Evolutionary conservation across 2,797 vertebrate genomes (phyloP).

Genomic region (Eidolon dupreanum): DNA sequence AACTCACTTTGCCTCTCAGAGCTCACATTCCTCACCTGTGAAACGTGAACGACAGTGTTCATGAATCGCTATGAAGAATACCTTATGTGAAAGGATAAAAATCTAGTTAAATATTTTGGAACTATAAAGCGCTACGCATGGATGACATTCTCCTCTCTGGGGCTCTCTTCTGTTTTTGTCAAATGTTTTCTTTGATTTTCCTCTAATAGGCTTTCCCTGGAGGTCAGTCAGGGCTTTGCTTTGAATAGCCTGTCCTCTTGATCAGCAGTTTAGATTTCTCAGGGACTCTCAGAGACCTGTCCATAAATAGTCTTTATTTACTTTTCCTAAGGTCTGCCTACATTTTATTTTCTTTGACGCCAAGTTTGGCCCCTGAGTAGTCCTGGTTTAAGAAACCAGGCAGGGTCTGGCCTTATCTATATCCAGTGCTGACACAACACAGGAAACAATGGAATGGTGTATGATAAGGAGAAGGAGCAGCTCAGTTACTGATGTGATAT

Average conservation of each 20-base stretch:
- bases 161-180: background rate
- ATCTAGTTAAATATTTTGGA: background rate
- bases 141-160: background rate
- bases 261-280: background rate
- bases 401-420: background rate
- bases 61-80: background rate
- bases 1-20: background rate
- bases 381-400: background rate
- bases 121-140: accelerated
- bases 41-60: no score
- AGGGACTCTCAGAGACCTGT: background rate
- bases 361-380: background rate
- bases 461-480: background rate
- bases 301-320: background rate
- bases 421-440: background rate
- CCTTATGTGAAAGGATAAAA: accelerated
- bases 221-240: background rate
- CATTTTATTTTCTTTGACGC: background rate
- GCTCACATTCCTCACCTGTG: background rate
- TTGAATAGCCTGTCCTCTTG: background rate
- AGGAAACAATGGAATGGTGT: background rate
- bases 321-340: background rate
- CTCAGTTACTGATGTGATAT: background rate
- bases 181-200: slow-evolving; percentile 13
- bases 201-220: background rate